Conservation (phyloP, 2,888 invertebrate species). For the Conops quadrifasciatus region DNA sequence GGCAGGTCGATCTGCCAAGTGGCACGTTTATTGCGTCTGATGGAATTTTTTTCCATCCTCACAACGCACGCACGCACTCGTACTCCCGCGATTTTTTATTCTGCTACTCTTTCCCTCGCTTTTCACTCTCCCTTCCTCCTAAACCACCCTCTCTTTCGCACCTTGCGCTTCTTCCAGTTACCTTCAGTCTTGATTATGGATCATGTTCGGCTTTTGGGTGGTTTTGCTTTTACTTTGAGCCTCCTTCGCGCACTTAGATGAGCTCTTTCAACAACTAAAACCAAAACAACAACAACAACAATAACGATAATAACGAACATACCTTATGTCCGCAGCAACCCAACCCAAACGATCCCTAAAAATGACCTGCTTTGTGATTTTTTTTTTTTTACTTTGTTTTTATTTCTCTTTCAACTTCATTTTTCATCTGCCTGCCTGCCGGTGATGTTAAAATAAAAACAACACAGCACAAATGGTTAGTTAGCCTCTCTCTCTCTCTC, state of each 20-base stretch:
- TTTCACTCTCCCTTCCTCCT: neutral
- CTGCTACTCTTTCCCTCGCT: neutral
- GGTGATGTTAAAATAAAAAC: conserved; percentile 8
- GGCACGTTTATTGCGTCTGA: conserved; percentile 10
- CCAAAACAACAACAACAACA: neutral
- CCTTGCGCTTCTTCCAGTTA: neutral
- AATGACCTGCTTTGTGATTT: conserved; percentile 19
- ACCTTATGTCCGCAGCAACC: neutral
- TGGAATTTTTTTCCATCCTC: conserved; percentile 11
- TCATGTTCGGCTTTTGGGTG: neutral
- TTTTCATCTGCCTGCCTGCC: conserved; percentile 17
- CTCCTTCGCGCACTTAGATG: too few relatives aligned
- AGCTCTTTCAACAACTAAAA: conserved; percentile 14
- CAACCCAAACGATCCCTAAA: conserved; percentile 22
- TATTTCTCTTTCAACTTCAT: conserved; percentile 17
- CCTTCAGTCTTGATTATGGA: too few relatives aligned
- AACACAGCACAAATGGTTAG: neutral
- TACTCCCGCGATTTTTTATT: neutral
- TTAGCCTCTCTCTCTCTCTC: neutral
- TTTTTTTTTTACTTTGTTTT: conserved; percentile 10
- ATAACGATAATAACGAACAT: neutral
- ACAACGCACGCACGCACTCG: too few relatives aligned
- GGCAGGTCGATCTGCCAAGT: neutral
- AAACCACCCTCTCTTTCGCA: neutral
- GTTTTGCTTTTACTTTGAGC: too few relatives aligned